Conservation (phyloP, 2,888 invertebrate genomes). For the Eristalis intricaria region DNA sequence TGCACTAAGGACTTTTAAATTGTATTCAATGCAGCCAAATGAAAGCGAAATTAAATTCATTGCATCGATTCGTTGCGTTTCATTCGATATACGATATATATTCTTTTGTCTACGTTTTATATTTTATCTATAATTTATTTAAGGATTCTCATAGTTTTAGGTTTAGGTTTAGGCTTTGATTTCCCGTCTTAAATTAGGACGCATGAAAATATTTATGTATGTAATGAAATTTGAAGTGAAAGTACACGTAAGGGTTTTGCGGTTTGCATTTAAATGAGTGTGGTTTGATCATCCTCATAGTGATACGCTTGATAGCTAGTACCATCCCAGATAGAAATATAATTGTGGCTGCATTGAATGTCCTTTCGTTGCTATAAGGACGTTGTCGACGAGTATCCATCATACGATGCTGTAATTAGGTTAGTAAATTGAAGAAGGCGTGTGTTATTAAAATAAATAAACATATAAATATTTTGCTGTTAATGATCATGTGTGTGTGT, state of each 20-base stretch:
- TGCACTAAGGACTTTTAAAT: slow-evolving; percentile 62
- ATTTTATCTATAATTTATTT: slow-evolving; percentile 1
- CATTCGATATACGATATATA: slow-evolving; percentile 22
- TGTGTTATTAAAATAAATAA: slow-evolving; percentile 63
- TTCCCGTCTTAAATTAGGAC: slow-evolving; percentile 8
- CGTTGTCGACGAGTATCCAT: slow-evolving; percentile 88
- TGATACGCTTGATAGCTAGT: slow-evolving; percentile 74
- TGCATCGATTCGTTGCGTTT: slow-evolving; percentile 68
- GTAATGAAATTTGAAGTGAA: neutral
- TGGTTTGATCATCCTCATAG: slow-evolving; percentile 74
- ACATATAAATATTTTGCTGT: slow-evolving; percentile 38
- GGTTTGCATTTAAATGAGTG: slow-evolving; percentile 69
- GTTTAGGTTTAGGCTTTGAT: neutral
- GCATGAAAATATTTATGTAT: slow-evolving; percentile 20
- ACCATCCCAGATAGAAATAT: slow-evolving; percentile 75
- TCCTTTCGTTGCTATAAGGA: slow-evolving; percentile 84
- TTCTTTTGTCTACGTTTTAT: neutral
- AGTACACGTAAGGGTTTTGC: slow-evolving; percentile 12
- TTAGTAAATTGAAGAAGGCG: slow-evolving; percentile 71
- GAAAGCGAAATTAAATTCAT: slow-evolving; percentile 65
- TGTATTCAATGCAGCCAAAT: slow-evolving; percentile 73
- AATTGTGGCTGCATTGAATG: slow-evolving; percentile 75
- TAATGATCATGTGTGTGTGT: slow-evolving; percentile 10
- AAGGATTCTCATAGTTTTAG: neutral
- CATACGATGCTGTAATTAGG: slow-evolving; percentile 86